Evolutionary conservation across 2,888 invertebrate species (phyloP), one percentile per base, ranked within the genome.

Genomic region (Allygus modestus): DNA sequence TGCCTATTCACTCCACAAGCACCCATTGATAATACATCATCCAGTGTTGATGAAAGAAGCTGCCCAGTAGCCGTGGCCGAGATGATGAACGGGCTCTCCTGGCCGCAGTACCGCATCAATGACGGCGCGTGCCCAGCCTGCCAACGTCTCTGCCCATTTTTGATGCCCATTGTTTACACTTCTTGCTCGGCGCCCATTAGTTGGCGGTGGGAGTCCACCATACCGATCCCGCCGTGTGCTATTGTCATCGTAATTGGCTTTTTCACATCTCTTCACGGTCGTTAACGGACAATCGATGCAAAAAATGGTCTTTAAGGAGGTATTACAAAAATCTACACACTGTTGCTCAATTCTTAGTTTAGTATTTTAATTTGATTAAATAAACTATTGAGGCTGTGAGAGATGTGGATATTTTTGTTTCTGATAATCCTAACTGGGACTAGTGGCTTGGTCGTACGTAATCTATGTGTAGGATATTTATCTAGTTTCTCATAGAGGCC

Each of bases 231-330:
- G 9, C 46, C 58, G 58, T 58, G 58, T 65, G 12, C 65, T 31
- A 65, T 65, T 65, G 65, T 65, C 65, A 65, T 28, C 65, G 58
- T 65, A 65, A 65, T 65, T 65, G 65, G 28, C 65, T 65, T 65
- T 65, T 65, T 65, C 65, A 65, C 65, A 65, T 65, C 65, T 65
- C 15, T 58, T 58, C 58, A 58, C 58, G 58, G 28, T 65, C 26
- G 28, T 26, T 65, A 65, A 28, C 65, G 5, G 28, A 26, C 65
- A 65, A 65, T 65, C 28, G 65, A 31, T 65, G 37, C 46, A 12
- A 4, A 65, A 17, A 58, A 65, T 31, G 28, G 65, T 58, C 26
- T 20, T 23, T 23, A 23, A 20, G 12, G 15, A 12, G 46, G 37
- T 4, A 37, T 37, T 37, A 37, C 9, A 9, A 37, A n/a, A n/a